These are phyloP conservation scores for Macrosoma leucophasiata DNA, from an alignment of 2,888 invertebrate species.

Conservation along the genomic window DNA sequence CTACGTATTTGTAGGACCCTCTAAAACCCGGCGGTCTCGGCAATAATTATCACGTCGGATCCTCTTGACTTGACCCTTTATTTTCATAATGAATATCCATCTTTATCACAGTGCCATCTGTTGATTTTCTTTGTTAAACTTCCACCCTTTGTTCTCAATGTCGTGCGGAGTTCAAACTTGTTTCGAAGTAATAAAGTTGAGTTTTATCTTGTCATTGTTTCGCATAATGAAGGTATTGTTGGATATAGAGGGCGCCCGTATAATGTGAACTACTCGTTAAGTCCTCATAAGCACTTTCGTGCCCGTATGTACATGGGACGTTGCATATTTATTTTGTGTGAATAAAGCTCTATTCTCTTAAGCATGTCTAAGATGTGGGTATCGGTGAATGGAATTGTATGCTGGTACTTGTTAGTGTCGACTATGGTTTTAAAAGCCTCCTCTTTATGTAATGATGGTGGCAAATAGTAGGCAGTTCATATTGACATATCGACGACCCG, in stretches of 20 bases:
- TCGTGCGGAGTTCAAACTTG: conserved; percentile 39
- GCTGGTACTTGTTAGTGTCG: too few relatives aligned
- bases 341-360: too few relatives aligned
- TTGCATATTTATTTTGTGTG: too few relatives aligned
- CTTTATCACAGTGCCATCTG: conserved; percentile 58
- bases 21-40: too few relatives aligned
- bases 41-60: conserved; percentile 47
- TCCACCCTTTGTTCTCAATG: conserved; percentile 35
- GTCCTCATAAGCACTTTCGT: conserved; percentile 29
- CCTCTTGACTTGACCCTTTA: conserved; percentile 44
- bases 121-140: conserved; percentile 59
- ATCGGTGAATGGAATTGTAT: too few relatives aligned
- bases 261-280: conserved; percentile 28
- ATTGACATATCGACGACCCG: too few relatives aligned
- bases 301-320: conserved; percentile 26
- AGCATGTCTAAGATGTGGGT: too few relatives aligned
- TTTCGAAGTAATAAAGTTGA: conserved; percentile 35
- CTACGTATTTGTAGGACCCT: too few relatives aligned
- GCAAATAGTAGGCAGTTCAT: too few relatives aligned
- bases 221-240: conserved; percentile 34
- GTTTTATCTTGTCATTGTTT: conserved; percentile 22
- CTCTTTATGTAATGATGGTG: too few relatives aligned
- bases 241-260: conserved; percentile 18
- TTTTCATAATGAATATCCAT: conserved; percentile 49
- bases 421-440: too few relatives aligned